phyloP scores from a whole-genome alignment of 1,140 invertebrate species.

The Dendroctonus ponderosae region DNA sequence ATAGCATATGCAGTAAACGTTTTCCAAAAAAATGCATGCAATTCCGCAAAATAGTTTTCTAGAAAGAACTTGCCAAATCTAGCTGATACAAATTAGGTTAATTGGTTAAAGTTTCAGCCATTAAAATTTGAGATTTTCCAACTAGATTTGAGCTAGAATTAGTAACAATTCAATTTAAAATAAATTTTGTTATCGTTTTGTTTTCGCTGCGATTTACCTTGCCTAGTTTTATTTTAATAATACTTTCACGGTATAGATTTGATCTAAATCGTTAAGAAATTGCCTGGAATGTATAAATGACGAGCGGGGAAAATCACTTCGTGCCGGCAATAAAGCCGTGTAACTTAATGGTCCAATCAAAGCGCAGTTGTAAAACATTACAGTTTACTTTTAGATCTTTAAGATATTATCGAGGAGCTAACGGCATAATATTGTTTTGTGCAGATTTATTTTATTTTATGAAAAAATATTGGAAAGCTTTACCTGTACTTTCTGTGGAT shows the following conservation, averaged over 20 bases:
- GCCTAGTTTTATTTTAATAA: slow-evolving; percentile 32
- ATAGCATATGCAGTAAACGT: too few species aligned
- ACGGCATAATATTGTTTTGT: too few species aligned
- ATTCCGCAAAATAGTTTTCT: too few species aligned
- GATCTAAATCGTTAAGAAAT: slow-evolving; percentile 33
- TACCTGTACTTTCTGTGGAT: too few species aligned
- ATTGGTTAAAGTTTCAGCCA: background rate
- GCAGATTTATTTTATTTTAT: too few species aligned
- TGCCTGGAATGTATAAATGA: slow-evolving; percentile 34
- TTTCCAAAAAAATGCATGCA: too few species aligned
- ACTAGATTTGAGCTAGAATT: slow-evolving; percentile 15
- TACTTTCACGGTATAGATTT: slow-evolving; percentile 26
- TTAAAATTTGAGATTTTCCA: slow-evolving; percentile 13
- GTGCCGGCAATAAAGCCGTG: slow-evolving; percentile 24
- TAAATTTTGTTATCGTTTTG: slow-evolving; percentile 24
- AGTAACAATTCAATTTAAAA: slow-evolving; percentile 30
- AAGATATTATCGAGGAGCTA: slow-evolving; percentile 6
- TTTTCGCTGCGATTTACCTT: slow-evolving; percentile 23
- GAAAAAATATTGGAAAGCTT: too few species aligned
- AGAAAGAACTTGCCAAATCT: too few species aligned
- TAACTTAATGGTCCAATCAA: slow-evolving; percentile 33
- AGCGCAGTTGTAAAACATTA: slow-evolving; percentile 16
- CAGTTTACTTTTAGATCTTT: slow-evolving; percentile 19
- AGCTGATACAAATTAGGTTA: too few species aligned
- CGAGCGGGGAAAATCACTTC: slow-evolving; percentile 33